Evolutionary conservation across 2,888 invertebrate genomes (phyloP), one percentile per base, ranked within the genome.

Genomic region (Tribolium freemani): DNA sequence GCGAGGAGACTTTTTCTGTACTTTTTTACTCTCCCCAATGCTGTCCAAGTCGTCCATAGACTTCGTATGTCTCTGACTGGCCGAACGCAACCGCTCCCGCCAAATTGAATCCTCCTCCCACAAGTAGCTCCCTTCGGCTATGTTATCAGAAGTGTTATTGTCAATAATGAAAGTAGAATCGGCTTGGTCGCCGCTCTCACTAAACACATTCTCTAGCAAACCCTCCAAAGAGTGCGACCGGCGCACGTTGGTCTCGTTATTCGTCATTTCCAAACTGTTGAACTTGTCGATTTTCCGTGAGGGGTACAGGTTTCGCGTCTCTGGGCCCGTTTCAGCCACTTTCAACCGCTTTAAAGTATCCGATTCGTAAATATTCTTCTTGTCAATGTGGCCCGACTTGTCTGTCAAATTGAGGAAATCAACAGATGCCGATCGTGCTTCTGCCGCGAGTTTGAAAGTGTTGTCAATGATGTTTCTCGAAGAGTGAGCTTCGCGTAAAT

Each of bases 21-120:
- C 74, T 69, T 79, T 76, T 71, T 82, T 78, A 81, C 82, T 76
- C 71, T 81, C 79, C 5, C 81, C 81, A 45, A 90, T 87, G 71
- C 88, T 88, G 80, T 95, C 95, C 66, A 96, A 88, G 85, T 95
- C 94, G 80, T 96, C 95, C 87, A 95, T 88, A 0, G 95, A 95
- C 64, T 94, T 90, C 0, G 95, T 94, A 82, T 95, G 95, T 44
- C 94, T 88, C 79, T 94, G 91, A 73, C 94, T 94, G 0, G 94
- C 94, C 74, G 93, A 89, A 73, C 95, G 88, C 58, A 95, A 87
- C 81, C 93, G 93, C 81, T 95, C 95, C 68, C 93, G 89, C 95
- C 95, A 95, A 30, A 94, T 87, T 5, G 90, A 87, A 86, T 95
- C 95, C 86, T 95, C 94, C 82, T 94, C 95, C 94, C 94, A 95